Evolutionary conservation across 2,113 vertebrate species (phyloP).

Genomic region (Crotophaga sulcirostris): DNA sequence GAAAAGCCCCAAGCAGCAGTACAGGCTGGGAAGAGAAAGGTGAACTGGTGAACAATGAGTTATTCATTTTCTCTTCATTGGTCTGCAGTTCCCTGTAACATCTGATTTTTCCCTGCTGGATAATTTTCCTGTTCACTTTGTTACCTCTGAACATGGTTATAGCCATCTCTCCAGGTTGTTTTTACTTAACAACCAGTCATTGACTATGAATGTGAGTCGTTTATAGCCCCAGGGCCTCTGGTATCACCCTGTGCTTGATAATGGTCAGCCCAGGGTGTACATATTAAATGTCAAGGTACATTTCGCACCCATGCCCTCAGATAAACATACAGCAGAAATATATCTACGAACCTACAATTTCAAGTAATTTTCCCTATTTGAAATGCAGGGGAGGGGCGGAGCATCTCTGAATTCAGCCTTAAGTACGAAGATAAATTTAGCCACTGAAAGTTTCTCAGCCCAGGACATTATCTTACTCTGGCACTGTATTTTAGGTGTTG

Average conservation of each 20-base stretch:
- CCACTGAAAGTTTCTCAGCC: background rate
- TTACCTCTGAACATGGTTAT: background rate
- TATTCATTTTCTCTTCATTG: fast-evolving
- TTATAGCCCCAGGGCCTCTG: background rate
- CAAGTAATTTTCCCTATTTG: background rate
- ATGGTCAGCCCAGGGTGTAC: background rate
- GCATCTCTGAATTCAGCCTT: background rate
- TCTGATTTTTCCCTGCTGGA: background rate
- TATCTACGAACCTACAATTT: background rate
- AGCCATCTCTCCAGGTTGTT: background rate
- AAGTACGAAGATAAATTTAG: background rate
- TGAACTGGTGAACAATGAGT: fast-evolving
- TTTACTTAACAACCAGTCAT: background rate
- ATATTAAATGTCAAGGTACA: background rate
- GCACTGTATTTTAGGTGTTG: background rate
- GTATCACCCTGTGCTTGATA: background rate
- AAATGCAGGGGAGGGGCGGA: background rate
- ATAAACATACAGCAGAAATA: background rate
- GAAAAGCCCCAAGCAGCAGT: fast-evolving
- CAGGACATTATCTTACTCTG: background rate
- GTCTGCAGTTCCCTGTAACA: background rate
- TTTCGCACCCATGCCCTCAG: background rate
- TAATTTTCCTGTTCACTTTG: background rate
- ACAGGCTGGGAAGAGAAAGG: background rate
- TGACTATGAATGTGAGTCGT: background rate